A percentile compares a stretch with the other conserved stretches of the same genome.
Conservation (phyloP, 2,113 vertebrate genomes). For the Todiramphus chloris region DNA sequence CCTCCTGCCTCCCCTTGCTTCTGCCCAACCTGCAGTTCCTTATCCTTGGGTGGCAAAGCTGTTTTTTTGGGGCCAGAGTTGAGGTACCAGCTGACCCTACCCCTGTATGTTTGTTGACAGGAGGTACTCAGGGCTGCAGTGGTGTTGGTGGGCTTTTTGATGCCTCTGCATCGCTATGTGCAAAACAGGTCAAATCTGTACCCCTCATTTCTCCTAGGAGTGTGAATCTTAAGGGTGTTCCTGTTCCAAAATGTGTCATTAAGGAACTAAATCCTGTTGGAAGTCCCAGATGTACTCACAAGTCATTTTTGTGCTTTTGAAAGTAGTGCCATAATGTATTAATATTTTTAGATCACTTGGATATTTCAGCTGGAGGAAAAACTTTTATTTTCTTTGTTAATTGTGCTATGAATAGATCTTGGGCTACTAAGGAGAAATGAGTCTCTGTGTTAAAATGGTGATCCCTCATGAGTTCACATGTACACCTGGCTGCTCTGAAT, state of each 20-base stretch:
- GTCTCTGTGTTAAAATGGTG: neutral
- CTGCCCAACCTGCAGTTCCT: neutral
- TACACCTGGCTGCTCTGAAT: constrained; percentile 47
- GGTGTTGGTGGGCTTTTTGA: neutral
- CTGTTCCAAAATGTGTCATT: neutral
- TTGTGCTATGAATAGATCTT: constrained; percentile 43
- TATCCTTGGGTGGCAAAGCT: neutral
- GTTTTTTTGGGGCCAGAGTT: neutral
- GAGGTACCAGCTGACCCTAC: neutral
- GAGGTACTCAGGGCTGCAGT: neutral
- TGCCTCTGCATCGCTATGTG: neutral
- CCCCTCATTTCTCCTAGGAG: neutral
- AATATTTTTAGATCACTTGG: constrained; percentile 24
- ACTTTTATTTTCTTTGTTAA: constrained; percentile 31
- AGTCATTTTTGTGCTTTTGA: constrained; percentile 1
- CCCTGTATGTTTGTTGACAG: neutral
- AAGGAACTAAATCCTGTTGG: neutral
- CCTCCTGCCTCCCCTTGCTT: neutral
- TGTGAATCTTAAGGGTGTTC: neutral
- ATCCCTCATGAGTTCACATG: constrained; percentile 25
- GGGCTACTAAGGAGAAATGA: constrained; percentile 19
- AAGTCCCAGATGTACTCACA: constrained; percentile 17
- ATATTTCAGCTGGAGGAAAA: constrained; percentile 30
- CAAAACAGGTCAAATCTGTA: neutral
- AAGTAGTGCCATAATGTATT: constrained; percentile 3